Conservation (phyloP, 2,888 invertebrate species). For the Clanis bilineata region DNA sequence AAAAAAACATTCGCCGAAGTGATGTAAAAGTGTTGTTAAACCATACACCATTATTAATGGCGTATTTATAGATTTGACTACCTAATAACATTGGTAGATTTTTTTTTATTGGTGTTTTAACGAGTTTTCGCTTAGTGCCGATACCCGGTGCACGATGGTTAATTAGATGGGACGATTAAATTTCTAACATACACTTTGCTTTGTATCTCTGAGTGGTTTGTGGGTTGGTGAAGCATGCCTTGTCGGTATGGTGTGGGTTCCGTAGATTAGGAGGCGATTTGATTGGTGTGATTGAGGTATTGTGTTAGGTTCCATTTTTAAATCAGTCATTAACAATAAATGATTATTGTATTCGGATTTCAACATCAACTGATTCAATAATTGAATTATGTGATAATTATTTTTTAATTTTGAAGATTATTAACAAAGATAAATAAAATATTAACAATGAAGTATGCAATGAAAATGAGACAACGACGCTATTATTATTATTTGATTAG, state of each 20-base stretch:
- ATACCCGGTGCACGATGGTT: slow-evolving; percentile 51
- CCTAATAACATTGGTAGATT: slow-evolving; percentile 33
- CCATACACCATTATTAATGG: slow-evolving; percentile 46
- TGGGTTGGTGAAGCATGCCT: background rate
- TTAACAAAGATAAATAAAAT: too few species aligned
- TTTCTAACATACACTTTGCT: slow-evolving; percentile 33
- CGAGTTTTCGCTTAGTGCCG: slow-evolving; percentile 55
- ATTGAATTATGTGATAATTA: too few species aligned
- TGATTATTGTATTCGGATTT: too few species aligned
- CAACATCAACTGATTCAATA: too few species aligned
- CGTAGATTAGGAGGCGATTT: background rate
- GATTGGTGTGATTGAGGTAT: too few species aligned
- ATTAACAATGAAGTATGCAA: too few species aligned
- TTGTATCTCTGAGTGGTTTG: slow-evolving; percentile 8
- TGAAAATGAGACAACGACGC: too few species aligned
- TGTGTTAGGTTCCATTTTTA: too few species aligned
- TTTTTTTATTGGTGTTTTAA: slow-evolving; percentile 62
- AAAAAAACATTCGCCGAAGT: slow-evolving; percentile 8
- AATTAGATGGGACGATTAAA: slow-evolving; percentile 70
- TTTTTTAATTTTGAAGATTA: too few species aligned
- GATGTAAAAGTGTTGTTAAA: slow-evolving; percentile 3
- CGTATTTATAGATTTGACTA: slow-evolving; percentile 57
- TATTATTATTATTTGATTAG: too few species aligned
- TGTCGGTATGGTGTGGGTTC: background rate
- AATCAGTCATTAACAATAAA: too few species aligned